Evolutionary conservation across 2,888 invertebrate genomes (phyloP), one percentile per base, ranked within the genome.

Genomic region (Polyploca ridens): DNA sequence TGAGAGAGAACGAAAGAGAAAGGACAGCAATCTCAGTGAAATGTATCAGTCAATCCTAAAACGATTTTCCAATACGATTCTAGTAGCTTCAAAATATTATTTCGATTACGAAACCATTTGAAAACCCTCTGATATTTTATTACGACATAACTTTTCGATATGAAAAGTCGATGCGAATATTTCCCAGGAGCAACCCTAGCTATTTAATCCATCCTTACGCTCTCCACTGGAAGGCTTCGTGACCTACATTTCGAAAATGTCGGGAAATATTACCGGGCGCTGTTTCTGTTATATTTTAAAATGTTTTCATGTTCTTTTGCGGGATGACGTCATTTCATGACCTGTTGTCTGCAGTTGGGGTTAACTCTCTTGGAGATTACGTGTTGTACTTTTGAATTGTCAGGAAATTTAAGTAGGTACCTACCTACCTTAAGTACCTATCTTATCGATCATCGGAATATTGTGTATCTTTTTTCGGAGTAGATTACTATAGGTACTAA

Each of bases 181-280:
- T 63, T 27, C 64, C 54, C 63, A 62, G 70, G 46, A 66, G 58
- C 73, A 76, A 61, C 77, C 76, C 74, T 75, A 67, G 62, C 62
- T 68, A 68, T 69, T 65, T 73, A 73, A 75, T 74, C 74, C 71
- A 68, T 71, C 67, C 63, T 67, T 66, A 46, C 66, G 69, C 66
- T 61, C 64, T 62, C 64, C 69, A 64, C 19, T 54, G 62, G 65
- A 67, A 67, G 75, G 72, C 73, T 73, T 71, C 72, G 68, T 73
- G 83, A 82, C 82, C 82, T 72, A 82, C 80, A 80, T 82, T 74
- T 69, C 68, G 62, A 63, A 70, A 68, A 65, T 69, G 66, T 69
- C 67, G 67, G 70, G 71, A 83, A 83, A 83, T 83, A 80, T 79
- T 73, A 76, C 73, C 69, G 46, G 46, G 46, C 13, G 46, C 46